Percentiles rank a stretch among this genome's conserved stretches.
Conservation (phyloP, 2,888 invertebrate species). For the Rhingia rostrata region DNA sequence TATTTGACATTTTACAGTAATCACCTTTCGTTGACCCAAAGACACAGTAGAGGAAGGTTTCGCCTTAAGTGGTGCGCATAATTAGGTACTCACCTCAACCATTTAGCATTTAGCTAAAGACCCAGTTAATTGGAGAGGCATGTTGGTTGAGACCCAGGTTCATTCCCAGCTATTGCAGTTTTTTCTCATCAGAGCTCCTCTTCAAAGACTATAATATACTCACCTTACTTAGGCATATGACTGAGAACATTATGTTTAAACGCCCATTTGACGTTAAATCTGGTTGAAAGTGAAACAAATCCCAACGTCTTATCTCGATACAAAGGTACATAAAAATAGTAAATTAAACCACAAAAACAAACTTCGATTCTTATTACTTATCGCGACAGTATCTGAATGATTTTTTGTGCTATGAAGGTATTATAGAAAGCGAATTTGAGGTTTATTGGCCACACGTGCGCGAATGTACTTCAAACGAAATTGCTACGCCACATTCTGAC, state of each 20-base stretch:
- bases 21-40: no score
- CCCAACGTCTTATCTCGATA: constrained; percentile 1
- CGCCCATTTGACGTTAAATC: neutral
- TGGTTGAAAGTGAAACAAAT: constrained; percentile 4
- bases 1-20: no score
- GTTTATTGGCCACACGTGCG: constrained; percentile 36
- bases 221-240: neutral
- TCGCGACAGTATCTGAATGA: constrained; percentile 33
- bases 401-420: constrained; percentile 39
- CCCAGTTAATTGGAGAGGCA: no score
- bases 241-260: neutral
- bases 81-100: no score
- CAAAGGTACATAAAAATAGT: constrained; percentile 4
- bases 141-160: no score
- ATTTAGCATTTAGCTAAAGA: no score
- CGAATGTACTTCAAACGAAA: constrained; percentile 37
- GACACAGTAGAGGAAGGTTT: no score
- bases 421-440: constrained; percentile 65
- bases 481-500: constrained; percentile 18
- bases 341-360: constrained; percentile 19
- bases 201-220: neutral
- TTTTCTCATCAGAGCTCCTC: neutral
- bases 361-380: constrained; percentile 42
- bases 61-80: no score
- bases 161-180: no score